phyloP scores from a whole-genome alignment of 2,113 vertebrate genomes.

The Psephotus haematonotus region DNA sequence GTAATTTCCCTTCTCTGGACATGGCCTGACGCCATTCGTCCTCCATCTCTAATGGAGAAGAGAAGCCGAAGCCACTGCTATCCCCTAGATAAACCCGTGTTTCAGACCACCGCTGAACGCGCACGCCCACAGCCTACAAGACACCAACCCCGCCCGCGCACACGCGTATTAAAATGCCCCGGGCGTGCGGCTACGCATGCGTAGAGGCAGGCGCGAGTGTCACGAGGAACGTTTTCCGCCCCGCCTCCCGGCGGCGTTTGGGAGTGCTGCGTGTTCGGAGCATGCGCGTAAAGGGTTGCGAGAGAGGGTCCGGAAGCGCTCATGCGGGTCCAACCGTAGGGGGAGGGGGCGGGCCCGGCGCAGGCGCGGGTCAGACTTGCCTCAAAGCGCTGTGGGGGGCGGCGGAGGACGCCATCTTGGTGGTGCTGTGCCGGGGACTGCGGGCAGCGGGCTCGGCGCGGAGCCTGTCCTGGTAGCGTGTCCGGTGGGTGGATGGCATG shows the following conservation, averaged over 20 bases:
- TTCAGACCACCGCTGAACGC: background rate
- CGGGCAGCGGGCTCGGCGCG: background rate
- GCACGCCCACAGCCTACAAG: no score
- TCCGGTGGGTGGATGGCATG: constrained; percentile 41
- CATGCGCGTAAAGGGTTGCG: background rate
- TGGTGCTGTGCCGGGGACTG: background rate
- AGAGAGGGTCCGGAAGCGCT: background rate
- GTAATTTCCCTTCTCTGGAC: no score
- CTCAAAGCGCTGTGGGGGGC: background rate
- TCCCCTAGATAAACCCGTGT: background rate
- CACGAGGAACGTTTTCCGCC: rapidly evolving
- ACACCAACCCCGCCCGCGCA: no score
- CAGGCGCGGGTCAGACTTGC: background rate
- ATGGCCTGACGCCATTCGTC: rapidly evolving
- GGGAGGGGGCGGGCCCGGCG: background rate
- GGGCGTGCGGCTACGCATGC: background rate
- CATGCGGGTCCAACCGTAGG: background rate
- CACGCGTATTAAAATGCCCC: no score
- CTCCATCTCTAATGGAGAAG: background rate
- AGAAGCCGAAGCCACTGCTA: background rate
- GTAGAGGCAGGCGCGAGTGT: rapidly evolving
- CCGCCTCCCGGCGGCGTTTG: background rate
- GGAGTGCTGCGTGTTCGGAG: rapidly evolving
- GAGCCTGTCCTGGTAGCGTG: background rate
- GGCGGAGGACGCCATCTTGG: constrained; percentile 29